These are phyloP conservation scores for Tyrannus savana DNA, from an alignment of 2,113 vertebrate genomes.

Conservation along the genomic window DNA sequence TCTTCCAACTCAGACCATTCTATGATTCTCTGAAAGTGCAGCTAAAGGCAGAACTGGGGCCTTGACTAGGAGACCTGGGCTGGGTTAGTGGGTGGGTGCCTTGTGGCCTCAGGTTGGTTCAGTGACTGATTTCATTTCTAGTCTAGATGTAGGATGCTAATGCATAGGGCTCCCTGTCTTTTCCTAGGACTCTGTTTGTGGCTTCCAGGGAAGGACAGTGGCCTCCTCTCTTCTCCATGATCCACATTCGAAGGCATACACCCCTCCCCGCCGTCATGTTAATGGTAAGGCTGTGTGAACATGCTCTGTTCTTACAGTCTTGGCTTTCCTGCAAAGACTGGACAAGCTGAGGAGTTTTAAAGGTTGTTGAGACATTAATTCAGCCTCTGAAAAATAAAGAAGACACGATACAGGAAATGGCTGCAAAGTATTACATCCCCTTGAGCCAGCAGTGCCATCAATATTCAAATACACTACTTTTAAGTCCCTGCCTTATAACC, in stretches of 20 bases:
- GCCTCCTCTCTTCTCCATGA: slow-evolving; percentile 77
- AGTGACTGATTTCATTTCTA: background rate
- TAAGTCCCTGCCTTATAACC: background rate
- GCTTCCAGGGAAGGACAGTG: slow-evolving; percentile 78
- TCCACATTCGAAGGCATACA: slow-evolving; percentile 72
- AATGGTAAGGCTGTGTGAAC: slow-evolving; percentile 60
- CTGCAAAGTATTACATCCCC: background rate
- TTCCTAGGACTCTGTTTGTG: slow-evolving; percentile 73
- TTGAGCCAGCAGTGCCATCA: background rate
- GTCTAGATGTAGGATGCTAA: background rate
- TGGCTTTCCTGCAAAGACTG: background rate
- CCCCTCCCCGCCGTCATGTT: slow-evolving; percentile 73
- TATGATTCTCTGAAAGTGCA: background rate
- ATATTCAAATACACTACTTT: background rate
- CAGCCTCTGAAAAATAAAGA: background rate
- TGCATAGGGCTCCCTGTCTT: background rate
- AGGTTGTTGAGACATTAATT: background rate
- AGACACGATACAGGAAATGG: background rate
- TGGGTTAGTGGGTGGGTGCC: accelerated
- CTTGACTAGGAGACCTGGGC: background rate
- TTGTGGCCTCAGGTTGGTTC: background rate
- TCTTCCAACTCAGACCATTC: background rate
- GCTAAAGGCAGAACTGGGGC: background rate
- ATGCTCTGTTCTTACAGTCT: background rate
- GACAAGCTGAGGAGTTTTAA: background rate